Conservation (phyloP, 1,140 invertebrate genomes). For the Rhagoletis zephyria region DNA sequence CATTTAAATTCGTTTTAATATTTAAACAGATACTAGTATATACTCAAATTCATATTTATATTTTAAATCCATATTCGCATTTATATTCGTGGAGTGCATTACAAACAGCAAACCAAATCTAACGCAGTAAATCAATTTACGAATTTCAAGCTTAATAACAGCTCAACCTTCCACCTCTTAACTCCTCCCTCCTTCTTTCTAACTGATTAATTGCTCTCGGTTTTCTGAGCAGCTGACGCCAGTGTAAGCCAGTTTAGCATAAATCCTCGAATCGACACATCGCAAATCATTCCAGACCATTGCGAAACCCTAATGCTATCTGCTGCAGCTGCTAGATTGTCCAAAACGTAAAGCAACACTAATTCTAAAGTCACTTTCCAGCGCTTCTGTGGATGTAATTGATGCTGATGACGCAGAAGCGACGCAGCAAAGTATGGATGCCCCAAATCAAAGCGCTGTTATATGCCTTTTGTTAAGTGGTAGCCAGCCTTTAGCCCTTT, state of each 20-base stretch:
- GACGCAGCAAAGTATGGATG: not conserved
- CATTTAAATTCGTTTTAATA: too few relatives aligned
- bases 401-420: not conserved
- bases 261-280: not conserved
- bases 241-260: not conserved
- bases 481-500: not conserved
- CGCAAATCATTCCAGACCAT: not conserved
- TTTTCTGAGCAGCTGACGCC: not conserved
- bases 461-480: not conserved
- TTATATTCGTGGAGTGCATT: too few relatives aligned
- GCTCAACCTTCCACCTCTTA: too few relatives aligned
- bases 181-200: not conserved
- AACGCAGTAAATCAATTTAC: not conserved
- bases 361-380: not conserved
- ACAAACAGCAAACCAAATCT: too few relatives aligned
- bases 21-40: too few relatives aligned
- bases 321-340: not conserved
- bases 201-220: not conserved
- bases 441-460: not conserved
- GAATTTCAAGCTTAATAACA: too few relatives aligned
- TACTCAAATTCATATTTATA: too few relatives aligned
- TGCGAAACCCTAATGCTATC: not conserved
- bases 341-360: not conserved
- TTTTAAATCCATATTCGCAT: too few relatives aligned
- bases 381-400: not conserved